phyloP scores from a whole-genome alignment of 2,888 invertebrate genomes.

The Blastobasis adustella region DNA sequence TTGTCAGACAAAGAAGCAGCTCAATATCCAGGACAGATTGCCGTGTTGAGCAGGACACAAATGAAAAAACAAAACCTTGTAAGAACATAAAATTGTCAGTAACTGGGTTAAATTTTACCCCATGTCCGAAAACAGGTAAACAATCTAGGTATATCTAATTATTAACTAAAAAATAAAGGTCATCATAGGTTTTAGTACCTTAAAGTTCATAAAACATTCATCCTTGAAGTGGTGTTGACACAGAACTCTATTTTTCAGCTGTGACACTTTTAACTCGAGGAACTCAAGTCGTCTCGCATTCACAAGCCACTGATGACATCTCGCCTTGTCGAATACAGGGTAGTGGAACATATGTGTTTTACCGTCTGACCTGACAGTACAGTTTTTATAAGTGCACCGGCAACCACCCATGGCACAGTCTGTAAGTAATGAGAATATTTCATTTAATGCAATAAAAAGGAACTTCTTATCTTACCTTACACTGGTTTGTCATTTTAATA shows the following conservation, averaged over 20 bases:
- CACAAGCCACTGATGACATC: conserved; percentile 75
- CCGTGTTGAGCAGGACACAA: no score
- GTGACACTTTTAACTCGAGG: conserved; percentile 69
- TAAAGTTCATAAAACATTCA: conserved; percentile 68
- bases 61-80: no score
- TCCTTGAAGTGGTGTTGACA: conserved; percentile 76
- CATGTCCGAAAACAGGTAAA: background rate
- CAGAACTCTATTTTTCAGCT: conserved; percentile 75
- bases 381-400: conserved; percentile 73
- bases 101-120: no score
- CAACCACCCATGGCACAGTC: conserved; percentile 71
- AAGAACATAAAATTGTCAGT: no score
- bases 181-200: conserved; percentile 29
- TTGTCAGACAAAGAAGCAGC: no score
- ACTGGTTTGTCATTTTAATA: no score
- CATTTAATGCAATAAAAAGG: no score
- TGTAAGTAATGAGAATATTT: no score
- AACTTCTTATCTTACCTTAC: no score
- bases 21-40: no score
- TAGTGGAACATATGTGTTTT: conserved; percentile 77
- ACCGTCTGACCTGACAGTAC: conserved; percentile 63
- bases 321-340: conserved; percentile 73
- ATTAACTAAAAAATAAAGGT: no score
- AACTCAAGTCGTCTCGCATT: conserved; percentile 71
- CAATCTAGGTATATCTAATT: conserved; percentile 7